These are phyloP conservation scores for Cavia porcellus DNA, from an alignment of 2,113 vertebrate species.

Conservation along the genomic window DNA sequence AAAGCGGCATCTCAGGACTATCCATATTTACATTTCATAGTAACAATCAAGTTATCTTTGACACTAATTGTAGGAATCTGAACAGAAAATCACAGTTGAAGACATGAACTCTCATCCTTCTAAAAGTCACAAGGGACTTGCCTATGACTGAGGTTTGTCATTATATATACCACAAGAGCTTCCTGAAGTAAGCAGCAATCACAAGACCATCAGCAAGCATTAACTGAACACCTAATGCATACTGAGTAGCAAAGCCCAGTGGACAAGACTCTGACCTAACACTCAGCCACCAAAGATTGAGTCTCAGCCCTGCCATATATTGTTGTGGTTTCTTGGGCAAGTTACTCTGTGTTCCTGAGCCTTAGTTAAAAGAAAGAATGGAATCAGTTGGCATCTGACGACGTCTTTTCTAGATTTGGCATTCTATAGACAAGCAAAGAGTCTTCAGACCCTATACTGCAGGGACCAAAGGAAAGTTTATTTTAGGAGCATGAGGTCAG, in stretches of 20 bases:
- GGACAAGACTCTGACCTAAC: not conserved
- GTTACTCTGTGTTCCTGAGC: slow-evolving; percentile 5
- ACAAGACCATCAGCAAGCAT: not conserved
- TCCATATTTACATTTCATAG: slow-evolving; percentile 77
- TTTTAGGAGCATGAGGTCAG: not conserved
- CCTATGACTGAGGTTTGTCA: slow-evolving; percentile 65
- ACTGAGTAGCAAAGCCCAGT: not conserved
- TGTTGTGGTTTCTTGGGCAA: not conserved
- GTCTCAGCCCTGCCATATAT: not conserved
- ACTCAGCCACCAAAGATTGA: not conserved
- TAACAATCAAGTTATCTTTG: slow-evolving; percentile 69
- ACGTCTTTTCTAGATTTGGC: not conserved
- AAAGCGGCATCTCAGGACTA: slow-evolving; percentile 54
- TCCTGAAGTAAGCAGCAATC: slow-evolving; percentile 28
- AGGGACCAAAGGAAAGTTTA: not conserved
- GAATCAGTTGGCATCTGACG: not conserved
- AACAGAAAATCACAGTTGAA: slow-evolving; percentile 76
- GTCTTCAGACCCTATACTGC: not conserved
- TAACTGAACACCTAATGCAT: not conserved
- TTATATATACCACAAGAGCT: not conserved
- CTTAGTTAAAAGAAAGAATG: slow-evolving; percentile 19
- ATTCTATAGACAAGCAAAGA: not conserved
- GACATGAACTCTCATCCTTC: slow-evolving; percentile 58
- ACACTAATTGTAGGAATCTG: slow-evolving; percentile 69
- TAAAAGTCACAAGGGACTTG: slow-evolving; percentile 64